Conservation (phyloP, 2,113 vertebrate genomes). For the Eulacestoma nigropectus region DNA sequence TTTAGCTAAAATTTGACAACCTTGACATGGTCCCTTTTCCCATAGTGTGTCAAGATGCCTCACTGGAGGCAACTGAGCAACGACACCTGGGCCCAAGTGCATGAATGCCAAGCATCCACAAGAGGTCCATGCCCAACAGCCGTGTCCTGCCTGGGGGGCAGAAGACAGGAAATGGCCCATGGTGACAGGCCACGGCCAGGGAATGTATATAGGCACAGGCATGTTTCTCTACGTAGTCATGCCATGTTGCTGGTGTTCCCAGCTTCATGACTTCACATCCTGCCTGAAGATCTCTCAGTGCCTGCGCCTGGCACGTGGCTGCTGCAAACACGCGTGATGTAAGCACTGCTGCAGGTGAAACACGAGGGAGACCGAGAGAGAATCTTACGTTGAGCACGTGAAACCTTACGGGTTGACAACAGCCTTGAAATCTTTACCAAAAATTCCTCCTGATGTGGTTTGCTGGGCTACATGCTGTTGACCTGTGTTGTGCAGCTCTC, state of each 20-base stretch:
- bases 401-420: not conserved
- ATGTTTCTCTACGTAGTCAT: not conserved
- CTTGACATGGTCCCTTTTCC: not conserved
- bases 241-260: not conserved
- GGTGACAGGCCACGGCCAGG: not conserved
- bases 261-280: not conserved
- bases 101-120: not conserved
- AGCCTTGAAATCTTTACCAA: not conserved
- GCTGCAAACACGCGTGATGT: rapidly evolving
- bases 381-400: not conserved
- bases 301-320: not conserved
- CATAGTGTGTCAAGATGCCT: not conserved
- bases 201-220: not conserved
- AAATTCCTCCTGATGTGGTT: not conserved
- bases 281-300: not conserved
- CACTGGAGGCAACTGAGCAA: not conserved
- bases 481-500: not conserved
- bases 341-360: not conserved
- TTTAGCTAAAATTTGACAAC: not conserved
- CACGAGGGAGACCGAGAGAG: not conserved
- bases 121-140: not conserved
- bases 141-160: rapidly evolving
- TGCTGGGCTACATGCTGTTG: not conserved
- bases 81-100: not conserved
- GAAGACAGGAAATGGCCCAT: not conserved